phyloP scores from a whole-genome alignment of 2,113 vertebrate genomes.

The Anser brachyrhynchus region DNA sequence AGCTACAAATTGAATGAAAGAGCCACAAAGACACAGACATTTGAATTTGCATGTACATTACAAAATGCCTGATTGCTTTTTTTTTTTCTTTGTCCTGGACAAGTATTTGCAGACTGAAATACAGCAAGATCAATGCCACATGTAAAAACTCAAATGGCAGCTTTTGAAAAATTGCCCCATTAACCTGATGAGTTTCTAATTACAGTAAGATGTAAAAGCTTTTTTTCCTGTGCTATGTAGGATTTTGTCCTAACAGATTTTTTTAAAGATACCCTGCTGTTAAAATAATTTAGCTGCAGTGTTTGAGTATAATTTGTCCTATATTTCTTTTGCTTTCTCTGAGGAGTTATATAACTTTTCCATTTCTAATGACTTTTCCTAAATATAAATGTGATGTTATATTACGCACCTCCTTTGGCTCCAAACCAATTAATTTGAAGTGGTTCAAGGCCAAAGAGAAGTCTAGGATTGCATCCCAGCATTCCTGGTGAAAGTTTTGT shows the following conservation, averaged over 20 bases:
- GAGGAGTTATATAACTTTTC: slow-evolving; percentile 66
- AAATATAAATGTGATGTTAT: slow-evolving; percentile 67
- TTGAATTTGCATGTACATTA: not conserved
- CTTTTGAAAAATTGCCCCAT: slow-evolving; percentile 46
- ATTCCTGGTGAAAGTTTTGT: not conserved
- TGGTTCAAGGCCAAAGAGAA: slow-evolving; percentile 71
- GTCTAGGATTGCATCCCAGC: not conserved
- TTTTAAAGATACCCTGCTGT: slow-evolving; percentile 52
- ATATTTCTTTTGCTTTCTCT: slow-evolving; percentile 64
- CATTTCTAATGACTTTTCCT: slow-evolving; percentile 69
- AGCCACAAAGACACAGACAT: not conserved
- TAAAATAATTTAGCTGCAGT: slow-evolving; percentile 63
- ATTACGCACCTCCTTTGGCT: slow-evolving; percentile 52
- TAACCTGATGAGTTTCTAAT: slow-evolving; percentile 61
- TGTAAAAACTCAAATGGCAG: slow-evolving; percentile 20
- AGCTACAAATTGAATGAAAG: not conserved
- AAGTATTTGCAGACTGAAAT: not conserved
- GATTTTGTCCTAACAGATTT: slow-evolving; percentile 35
- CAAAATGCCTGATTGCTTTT: not conserved
- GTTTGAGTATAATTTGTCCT: slow-evolving; percentile 53
- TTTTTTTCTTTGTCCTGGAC: not conserved
- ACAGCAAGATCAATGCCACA: not conserved
- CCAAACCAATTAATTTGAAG: slow-evolving; percentile 55
- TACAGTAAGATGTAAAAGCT: slow-evolving; percentile 38
- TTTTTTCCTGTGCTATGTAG: not conserved